Percentiles rank a stretch among this genome's conserved stretches.
phyloP scores from a whole-genome alignment of 2,888 invertebrate species.

The Pantelozetes paolii region DNA sequence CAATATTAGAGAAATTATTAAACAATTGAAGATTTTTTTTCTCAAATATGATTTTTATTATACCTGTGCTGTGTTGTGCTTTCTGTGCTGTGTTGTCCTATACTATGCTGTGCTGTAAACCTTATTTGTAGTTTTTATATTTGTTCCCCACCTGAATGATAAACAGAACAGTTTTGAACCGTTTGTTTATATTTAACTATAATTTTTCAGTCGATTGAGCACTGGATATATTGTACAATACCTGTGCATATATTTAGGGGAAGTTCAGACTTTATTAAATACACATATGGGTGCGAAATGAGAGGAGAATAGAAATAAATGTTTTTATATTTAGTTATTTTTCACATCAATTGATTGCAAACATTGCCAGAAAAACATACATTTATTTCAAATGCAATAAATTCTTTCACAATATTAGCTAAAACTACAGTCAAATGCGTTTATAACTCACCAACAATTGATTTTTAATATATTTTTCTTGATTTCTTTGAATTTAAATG shows the following conservation, averaged over 20 bases:
- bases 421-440: neutral
- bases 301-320: neutral
- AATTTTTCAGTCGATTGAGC: neutral
- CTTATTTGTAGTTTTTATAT: too few species aligned
- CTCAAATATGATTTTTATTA: too few species aligned
- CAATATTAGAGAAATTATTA: too few species aligned
- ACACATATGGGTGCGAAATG: too few species aligned
- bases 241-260: neutral
- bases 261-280: too few species aligned
- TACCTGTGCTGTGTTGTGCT: too few species aligned
- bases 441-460: neutral
- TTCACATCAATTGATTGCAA: neutral
- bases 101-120: too few species aligned
- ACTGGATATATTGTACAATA: neutral
- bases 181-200: neutral
- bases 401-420: neutral
- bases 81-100: too few species aligned
- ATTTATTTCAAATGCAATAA: neutral
- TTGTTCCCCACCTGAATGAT: neutral
- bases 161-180: neutral
- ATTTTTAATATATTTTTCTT: neutral
- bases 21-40: too few species aligned
- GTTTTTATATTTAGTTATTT: neutral
- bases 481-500: too few species aligned
- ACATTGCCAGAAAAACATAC: neutral